Percentiles rank a stretch among this genome's conserved stretches.
These are phyloP conservation scores for Daptonema setosum DNA, from an alignment of 2,888 invertebrate species.

Conservation along the genomic window DNA sequence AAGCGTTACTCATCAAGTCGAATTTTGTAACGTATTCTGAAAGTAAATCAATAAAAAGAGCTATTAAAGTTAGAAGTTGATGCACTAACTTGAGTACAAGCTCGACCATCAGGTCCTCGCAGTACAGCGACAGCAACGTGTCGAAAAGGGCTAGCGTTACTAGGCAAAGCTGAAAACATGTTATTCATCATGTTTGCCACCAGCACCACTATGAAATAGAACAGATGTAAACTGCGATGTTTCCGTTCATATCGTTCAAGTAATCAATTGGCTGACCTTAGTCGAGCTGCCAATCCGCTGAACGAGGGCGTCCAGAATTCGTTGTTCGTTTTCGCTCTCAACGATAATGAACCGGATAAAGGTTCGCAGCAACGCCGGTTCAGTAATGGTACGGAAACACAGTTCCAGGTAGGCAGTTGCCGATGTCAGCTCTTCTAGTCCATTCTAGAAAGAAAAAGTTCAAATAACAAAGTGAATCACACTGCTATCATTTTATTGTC, in stretches of 20 bases:
- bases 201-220: not conserved
- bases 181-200: not conserved
- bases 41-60: too few species aligned
- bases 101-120: constrained; percentile 85
- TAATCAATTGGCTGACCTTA: constrained; percentile 31
- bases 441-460: constrained; percentile 49
- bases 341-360: constrained; percentile 48
- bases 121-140: constrained; percentile 67
- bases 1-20: too few species aligned
- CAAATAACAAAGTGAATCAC: too few species aligned
- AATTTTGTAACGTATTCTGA: too few species aligned
- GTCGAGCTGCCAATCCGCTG: constrained; percentile 51
- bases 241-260: too few species aligned
- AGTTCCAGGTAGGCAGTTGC: constrained; percentile 80
- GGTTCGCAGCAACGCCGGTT: constrained; percentile 56
- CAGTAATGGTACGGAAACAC: constrained; percentile 61
- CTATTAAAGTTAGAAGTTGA: too few species aligned
- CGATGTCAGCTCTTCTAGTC: constrained; percentile 64
- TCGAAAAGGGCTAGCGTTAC: constrained; percentile 73
- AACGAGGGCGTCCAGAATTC: constrained; percentile 58
- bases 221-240: too few species aligned
- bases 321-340: constrained; percentile 49
- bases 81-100: constrained; percentile 45
- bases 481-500: too few species aligned
- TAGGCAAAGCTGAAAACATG: constrained; percentile 40